Evolutionary conservation across 2,888 invertebrate species (phyloP).

Genomic region (Phaonia tiefii): DNA sequence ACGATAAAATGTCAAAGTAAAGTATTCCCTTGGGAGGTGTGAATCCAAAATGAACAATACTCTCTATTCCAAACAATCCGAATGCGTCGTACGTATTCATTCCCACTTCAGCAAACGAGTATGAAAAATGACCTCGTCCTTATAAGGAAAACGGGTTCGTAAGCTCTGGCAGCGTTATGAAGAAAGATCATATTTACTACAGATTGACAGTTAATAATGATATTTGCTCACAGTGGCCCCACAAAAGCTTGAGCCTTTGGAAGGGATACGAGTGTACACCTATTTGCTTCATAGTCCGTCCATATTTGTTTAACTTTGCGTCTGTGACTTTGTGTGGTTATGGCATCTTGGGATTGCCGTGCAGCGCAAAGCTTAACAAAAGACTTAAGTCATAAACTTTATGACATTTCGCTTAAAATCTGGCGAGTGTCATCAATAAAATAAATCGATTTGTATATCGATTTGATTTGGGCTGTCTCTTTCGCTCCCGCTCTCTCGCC

Average conservation of each 20-base stretch:
- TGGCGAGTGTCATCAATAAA: conserved; percentile 79
- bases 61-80: conserved; percentile 50
- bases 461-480: conserved; percentile 63
- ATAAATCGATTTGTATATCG: conserved; percentile 78
- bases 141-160: conserved; percentile 23
- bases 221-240: conserved; percentile 64
- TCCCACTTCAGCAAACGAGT: conserved; percentile 11
- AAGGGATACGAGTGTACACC: conserved; percentile 52
- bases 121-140: conserved; percentile 10
- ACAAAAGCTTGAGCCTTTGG: conserved; percentile 40
- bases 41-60: conserved; percentile 71
- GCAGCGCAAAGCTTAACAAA: conserved; percentile 72
- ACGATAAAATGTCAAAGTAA: conserved; percentile 72
- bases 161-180: not conserved
- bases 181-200: conserved; percentile 67
- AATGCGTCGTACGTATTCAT: conserved; percentile 39
- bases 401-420: conserved; percentile 77
- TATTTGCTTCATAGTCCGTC: conserved; percentile 39
- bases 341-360: conserved; percentile 22
- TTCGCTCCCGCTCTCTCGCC: conserved; percentile 21
- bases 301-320: conserved; percentile 10
- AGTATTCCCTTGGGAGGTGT: conserved; percentile 79
- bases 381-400: conserved; percentile 80
- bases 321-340: conserved; percentile 30
- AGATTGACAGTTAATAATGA: conserved; percentile 73